Evolutionary conservation across 1,140 invertebrate species (phyloP).

Genomic region (Radopholus similis): DNA sequence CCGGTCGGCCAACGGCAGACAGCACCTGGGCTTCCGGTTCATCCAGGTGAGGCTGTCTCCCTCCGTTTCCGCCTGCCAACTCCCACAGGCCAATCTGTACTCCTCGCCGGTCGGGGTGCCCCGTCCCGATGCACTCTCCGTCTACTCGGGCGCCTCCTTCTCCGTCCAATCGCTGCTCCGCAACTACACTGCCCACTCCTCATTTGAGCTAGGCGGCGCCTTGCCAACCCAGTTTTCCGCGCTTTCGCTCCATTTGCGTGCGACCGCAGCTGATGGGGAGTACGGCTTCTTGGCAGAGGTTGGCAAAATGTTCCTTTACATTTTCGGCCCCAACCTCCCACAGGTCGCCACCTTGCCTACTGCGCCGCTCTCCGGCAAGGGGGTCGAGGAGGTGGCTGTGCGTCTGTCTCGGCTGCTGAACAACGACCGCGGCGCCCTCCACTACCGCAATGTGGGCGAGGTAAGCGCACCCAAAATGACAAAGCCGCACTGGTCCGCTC

Average conservation of each 20-base stretch:
- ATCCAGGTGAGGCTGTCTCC: constrained; percentile 32
- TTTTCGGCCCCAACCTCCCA: too few species aligned
- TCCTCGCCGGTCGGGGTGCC: constrained; percentile 37
- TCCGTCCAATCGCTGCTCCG: constrained; percentile 24
- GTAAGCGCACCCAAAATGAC: background rate
- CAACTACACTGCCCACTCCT: constrained; percentile 31
- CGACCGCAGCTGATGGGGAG: constrained; percentile 82
- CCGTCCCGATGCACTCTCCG: constrained; percentile 43
- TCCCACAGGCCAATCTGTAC: constrained; percentile 52
- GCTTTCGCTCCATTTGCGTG: constrained; percentile 83
- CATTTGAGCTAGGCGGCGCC: constrained; percentile 8
- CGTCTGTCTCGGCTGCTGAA: constrained; percentile 76
- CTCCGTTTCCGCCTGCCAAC: background rate
- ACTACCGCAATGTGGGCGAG: constrained; percentile 77
- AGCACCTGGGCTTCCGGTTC: constrained; percentile 48
- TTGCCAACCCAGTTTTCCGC: constrained; percentile 62
- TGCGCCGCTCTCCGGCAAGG: constrained; percentile 73
- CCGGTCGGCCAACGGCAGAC: constrained; percentile 73
- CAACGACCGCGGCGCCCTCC: constrained; percentile 81
- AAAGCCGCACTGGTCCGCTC: background rate
- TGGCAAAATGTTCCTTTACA: too few species aligned
- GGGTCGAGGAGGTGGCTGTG: constrained; percentile 81
- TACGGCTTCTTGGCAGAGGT: constrained; percentile 96
- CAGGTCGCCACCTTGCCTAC: constrained; percentile 89
- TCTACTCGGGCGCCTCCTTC: constrained; percentile 64